phyloP scores from a whole-genome alignment of 2,797 vertebrate species.

The Somateria mollissima region DNA sequence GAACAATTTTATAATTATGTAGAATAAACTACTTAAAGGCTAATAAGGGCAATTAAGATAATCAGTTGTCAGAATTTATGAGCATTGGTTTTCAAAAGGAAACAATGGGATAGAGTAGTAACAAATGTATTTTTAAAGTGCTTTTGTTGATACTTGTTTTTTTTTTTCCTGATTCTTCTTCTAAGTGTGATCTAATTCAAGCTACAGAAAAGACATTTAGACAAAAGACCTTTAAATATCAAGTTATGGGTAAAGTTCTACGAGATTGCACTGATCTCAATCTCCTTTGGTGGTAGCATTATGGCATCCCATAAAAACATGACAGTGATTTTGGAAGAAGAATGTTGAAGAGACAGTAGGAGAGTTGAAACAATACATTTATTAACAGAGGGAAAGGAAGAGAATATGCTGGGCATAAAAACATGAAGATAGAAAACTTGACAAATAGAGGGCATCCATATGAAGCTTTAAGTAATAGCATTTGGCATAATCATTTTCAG shows the following conservation, averaged over 20 bases:
- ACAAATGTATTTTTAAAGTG: not conserved
- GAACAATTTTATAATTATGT: not conserved
- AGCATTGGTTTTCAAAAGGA: not conserved
- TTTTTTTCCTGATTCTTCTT: not conserved
- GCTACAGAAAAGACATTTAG: not conserved
- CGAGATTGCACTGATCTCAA: not conserved
- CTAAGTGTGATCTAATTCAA: not conserved
- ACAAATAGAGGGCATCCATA: not conserved
- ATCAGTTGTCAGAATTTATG: not conserved
- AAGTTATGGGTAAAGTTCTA: not conserved
- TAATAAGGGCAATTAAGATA: not conserved
- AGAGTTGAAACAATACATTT: not conserved
- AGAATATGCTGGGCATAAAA: not conserved
- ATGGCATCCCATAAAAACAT: not conserved
- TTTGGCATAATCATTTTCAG: conserved; percentile 5
- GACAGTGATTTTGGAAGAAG: not conserved
- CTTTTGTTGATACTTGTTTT: not conserved
- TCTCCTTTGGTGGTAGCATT: not conserved
- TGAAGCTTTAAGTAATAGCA: not conserved
- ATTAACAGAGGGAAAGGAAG: not conserved
- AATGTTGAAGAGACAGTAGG: not conserved
- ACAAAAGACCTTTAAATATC: not conserved
- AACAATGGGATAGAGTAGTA: not conserved
- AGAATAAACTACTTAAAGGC: not conserved
- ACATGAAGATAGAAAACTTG: not conserved